Evolutionary conservation across 2,797 vertebrate genomes (phyloP).

Genomic region (Paramormyrops hopkinsi): DNA sequence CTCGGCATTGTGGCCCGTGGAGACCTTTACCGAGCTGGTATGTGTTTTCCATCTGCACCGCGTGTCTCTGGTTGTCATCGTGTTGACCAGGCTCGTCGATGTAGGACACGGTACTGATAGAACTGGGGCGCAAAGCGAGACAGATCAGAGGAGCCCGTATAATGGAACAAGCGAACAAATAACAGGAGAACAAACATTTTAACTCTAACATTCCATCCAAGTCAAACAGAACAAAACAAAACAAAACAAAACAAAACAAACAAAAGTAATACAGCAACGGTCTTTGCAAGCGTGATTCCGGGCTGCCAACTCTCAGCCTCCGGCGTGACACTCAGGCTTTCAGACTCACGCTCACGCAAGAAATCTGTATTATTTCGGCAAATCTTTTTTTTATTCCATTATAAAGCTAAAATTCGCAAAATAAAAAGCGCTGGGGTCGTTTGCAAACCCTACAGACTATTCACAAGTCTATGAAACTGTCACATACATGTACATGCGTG

Average conservation of each 20-base stretch:
- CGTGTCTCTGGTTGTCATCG: conserved; percentile 53
- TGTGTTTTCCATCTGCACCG: conserved; percentile 68
- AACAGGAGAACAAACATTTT: background rate
- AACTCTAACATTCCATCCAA: background rate
- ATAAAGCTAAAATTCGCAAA: background rate
- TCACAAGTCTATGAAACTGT: background rate
- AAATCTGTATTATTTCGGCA: background rate
- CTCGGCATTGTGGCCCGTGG: background rate
- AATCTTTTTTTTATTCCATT: background rate
- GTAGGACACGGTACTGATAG: conserved; percentile 62
- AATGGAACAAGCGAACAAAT: background rate
- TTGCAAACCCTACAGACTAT: background rate
- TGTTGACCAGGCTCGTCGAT: conserved; percentile 65
- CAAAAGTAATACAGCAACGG: background rate
- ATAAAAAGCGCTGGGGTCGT: background rate
- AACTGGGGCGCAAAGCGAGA: conserved; percentile 47
- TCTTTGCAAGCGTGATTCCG: background rate
- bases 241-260: background rate
- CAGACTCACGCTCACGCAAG: background rate
- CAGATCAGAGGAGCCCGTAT: background rate
- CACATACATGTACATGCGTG: background rate
- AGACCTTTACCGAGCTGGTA: conserved; percentile 61
- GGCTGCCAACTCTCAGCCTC: background rate
- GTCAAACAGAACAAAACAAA: background rate
- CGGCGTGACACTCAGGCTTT: background rate